A percentile compares a stretch with the other conserved stretches of the same genome.
Conservation (phyloP, 2,113 vertebrate genomes). For the Siniperca knerii region DNA sequence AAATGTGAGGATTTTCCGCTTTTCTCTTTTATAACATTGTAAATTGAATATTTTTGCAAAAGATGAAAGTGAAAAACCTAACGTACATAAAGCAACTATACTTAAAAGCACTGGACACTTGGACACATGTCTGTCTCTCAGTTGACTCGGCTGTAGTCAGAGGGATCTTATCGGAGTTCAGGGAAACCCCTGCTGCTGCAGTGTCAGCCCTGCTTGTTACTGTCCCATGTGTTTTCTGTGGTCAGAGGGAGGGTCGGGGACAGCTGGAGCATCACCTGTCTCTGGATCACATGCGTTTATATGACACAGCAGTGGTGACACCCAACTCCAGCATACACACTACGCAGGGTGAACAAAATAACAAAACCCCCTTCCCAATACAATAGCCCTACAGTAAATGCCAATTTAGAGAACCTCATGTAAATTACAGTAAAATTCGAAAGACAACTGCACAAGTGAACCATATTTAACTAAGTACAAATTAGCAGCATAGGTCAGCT, state of each 20-base stretch:
- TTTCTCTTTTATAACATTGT: background rate
- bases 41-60: background rate
- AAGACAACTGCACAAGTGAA: background rate
- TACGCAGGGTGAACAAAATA: background rate
- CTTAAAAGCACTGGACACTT: background rate
- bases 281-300: conserved; percentile 64
- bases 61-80: background rate
- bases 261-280: conserved; percentile 82
- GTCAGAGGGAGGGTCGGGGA: conserved; percentile 53
- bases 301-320: conserved; percentile 49
- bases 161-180: conserved; percentile 16
- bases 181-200: conserved; percentile 45
- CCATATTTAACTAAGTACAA: background rate
- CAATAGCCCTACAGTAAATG: background rate
- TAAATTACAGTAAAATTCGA: background rate
- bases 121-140: background rate
- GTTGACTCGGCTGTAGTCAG: background rate
- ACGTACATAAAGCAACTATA: background rate
- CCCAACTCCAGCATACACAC: conserved; percentile 23
- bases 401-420: background rate
- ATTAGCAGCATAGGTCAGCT: background rate
- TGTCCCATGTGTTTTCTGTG: conserved; percentile 74
- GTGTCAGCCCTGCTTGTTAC: conserved; percentile 48
- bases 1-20: background rate
- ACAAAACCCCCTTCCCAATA: background rate